These are phyloP conservation scores for Thereva unica DNA, from an alignment of 2,888 invertebrate species.

Conservation along the genomic window DNA sequence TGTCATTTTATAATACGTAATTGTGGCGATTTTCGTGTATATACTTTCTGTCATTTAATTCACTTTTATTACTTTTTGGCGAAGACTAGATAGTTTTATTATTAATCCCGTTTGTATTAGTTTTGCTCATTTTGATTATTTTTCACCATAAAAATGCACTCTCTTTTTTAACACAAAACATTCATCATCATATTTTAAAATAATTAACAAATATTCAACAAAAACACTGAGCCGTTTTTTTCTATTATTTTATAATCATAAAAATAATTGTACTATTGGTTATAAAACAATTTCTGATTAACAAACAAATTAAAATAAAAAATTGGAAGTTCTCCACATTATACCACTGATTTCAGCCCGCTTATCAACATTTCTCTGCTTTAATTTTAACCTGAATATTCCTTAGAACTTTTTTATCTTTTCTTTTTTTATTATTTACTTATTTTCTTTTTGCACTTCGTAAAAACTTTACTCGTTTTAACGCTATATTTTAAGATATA, in stretches of 20 bases:
- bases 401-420: too few relatives aligned
- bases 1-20: slow-evolving; percentile 47
- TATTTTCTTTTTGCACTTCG: slow-evolving; percentile 3
- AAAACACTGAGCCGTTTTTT: slow-evolving; percentile 11
- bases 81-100: slow-evolving; percentile 21
- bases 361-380: too few relatives aligned
- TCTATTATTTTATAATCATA: background rate
- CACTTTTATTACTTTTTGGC: slow-evolving; percentile 3
- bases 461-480: slow-evolving; percentile 18
- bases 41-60: slow-evolving; percentile 22
- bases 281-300: too few relatives aligned
- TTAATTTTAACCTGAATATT: too few relatives aligned
- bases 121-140: slow-evolving; percentile 1
- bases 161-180: background rate
- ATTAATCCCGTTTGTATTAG: background rate
- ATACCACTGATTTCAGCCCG: too few relatives aligned
- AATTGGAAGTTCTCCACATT: too few relatives aligned
- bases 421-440: background rate
- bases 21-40: slow-evolving; percentile 19
- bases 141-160: slow-evolving; percentile 4
- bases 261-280: too few relatives aligned
- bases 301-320: too few relatives aligned
- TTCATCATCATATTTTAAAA: background rate
- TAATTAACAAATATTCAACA: slow-evolving; percentile 13
- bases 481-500: background rate